A percentile compares a stretch with the other conserved stretches of the same genome.
Conservation (phyloP, 2,888 invertebrate species). For the Leistus spinibarbis region DNA sequence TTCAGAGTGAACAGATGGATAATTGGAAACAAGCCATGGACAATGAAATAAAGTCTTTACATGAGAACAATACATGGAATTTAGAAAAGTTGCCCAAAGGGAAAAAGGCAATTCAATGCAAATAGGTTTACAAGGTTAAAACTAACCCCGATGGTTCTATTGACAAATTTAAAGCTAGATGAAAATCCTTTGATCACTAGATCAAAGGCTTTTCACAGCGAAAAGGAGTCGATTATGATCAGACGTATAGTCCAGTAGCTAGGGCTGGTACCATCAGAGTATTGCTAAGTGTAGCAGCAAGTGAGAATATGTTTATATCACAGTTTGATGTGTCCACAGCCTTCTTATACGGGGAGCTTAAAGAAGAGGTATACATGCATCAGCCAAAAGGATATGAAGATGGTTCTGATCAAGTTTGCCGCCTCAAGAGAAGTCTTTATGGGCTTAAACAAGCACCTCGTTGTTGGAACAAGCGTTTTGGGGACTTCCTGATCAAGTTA, state of each 20-base stretch:
- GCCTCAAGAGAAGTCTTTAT: too few species aligned
- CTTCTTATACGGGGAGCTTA: too few species aligned
- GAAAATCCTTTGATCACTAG: background rate
- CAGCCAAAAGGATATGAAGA: too few species aligned
- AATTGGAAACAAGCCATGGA: too few species aligned
- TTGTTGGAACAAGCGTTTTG: too few species aligned
- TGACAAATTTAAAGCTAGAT: background rate
- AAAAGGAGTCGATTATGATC: too few species aligned
- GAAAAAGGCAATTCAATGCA: background rate
- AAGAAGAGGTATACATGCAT: too few species aligned
- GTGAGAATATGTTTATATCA: conserved; percentile 39
- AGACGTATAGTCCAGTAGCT: conserved; percentile 43
- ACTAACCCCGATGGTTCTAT: background rate
- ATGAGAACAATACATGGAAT: background rate
- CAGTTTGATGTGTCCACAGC: conserved; percentile 48
- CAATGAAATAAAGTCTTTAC: background rate
- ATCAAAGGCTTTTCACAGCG: conserved; percentile 32
- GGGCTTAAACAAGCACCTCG: too few species aligned
- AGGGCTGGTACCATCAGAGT: conserved; percentile 31
- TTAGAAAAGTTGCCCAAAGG: background rate
- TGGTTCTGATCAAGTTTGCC: too few species aligned
- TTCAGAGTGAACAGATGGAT: conserved; percentile 36
- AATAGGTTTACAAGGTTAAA: background rate
- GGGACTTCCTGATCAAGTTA: too few species aligned
- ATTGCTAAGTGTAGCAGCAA: conserved; percentile 38